Conservation (phyloP, 2,113 vertebrate species). For the Ptilorrhoa leucosticta region DNA sequence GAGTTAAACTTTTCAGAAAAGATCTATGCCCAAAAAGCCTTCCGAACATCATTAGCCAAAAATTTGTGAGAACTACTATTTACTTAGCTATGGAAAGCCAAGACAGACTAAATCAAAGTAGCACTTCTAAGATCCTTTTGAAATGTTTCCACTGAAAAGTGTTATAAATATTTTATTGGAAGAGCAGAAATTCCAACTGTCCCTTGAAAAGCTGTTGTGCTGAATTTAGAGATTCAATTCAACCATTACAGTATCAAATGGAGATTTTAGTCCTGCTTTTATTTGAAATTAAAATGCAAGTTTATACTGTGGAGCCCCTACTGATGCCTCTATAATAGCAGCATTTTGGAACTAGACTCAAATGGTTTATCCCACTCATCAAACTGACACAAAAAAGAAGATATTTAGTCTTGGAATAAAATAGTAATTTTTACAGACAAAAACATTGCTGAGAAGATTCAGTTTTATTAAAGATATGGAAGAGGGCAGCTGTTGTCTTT, state of each 20-base stretch:
- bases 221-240: conserved; percentile 18
- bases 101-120: not conserved
- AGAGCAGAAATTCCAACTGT: not conserved
- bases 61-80: not conserved
- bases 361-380: not conserved
- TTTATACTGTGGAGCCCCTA: not conserved
- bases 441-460: not conserved
- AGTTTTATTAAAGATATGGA: conserved; percentile 8
- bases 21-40: not conserved
- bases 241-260: conserved; percentile 12
- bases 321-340: not conserved
- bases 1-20: not conserved
- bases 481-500: conserved; percentile 23
- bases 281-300: conserved; percentile 39
- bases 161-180: conserved; percentile 37
- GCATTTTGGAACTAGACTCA: not conserved
- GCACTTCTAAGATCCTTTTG: not conserved
- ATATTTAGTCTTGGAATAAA: not conserved
- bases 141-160: not conserved
- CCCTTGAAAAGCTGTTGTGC: not conserved
- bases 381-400: not conserved
- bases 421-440: not conserved
- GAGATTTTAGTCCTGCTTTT: conserved; percentile 1
- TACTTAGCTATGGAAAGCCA: not conserved
- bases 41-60: not conserved